Percentiles rank a stretch among this genome's conserved stretches.
Conservation (phyloP, 1,140 invertebrate species). For the Zeugodacus cucurbitae region DNA sequence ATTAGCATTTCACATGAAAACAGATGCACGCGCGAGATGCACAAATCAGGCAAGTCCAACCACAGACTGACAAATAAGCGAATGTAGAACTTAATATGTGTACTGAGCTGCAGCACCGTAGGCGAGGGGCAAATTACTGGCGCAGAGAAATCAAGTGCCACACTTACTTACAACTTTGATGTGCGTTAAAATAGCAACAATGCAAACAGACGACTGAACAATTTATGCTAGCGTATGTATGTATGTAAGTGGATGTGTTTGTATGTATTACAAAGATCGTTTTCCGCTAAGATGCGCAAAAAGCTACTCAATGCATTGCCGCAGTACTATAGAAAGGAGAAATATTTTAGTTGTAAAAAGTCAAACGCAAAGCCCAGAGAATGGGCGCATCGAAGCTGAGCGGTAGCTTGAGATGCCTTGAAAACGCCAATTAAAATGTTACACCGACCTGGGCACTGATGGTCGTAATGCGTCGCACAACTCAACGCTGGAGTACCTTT, state of each 20-base stretch:
- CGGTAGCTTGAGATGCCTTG: constrained; percentile 18
- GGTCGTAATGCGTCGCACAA: constrained; percentile 20
- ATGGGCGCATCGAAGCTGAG: constrained; percentile 11
- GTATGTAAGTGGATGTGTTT: neutral
- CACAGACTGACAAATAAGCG: neutral
- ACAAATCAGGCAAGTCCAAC: neutral
- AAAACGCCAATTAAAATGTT: constrained; percentile 37
- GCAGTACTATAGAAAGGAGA: neutral
- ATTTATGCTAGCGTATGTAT: neutral
- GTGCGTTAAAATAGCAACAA: neutral
- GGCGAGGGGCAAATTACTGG: neutral
- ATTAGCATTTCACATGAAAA: neutral
- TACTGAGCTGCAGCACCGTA: neutral
- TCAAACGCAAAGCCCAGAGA: neutral
- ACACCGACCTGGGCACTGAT: constrained; percentile 33
- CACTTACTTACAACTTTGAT: neutral
- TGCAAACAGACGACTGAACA: neutral
- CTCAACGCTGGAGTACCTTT: neutral
- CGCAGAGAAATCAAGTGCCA: neutral
- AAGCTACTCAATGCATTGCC: neutral
- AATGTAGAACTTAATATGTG: neutral
- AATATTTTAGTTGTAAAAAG: neutral
- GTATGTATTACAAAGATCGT: neutral
- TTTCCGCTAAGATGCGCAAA: constrained; percentile 24
- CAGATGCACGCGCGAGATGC: neutral